A percentile compares a stretch with the other conserved stretches of the same genome.
Evolutionary conservation across 2,113 vertebrate species (phyloP).

Genomic region (Cathartes aura): DNA sequence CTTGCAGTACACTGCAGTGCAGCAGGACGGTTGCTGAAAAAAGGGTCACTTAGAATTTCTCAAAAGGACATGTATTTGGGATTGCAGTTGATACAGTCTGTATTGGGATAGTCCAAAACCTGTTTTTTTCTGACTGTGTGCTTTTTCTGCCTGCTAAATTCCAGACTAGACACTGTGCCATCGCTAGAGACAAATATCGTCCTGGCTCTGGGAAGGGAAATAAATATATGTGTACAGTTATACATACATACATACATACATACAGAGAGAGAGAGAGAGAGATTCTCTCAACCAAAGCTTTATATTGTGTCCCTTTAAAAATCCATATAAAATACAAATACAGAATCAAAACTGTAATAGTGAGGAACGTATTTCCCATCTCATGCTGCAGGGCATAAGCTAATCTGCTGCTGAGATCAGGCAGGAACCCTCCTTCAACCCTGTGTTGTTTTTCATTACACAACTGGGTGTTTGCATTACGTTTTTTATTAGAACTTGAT

Average conservation of each 20-base stretch:
- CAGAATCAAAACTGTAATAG: slow-evolving; percentile 3
- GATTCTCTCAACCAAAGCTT: background rate
- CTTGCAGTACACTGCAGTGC: background rate
- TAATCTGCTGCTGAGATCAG: slow-evolving; percentile 56
- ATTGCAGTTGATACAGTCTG: background rate
- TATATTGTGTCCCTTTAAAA: slow-evolving; percentile 23
- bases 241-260: background rate
- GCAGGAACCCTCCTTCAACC: slow-evolving; percentile 1
- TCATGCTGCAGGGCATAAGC: slow-evolving; percentile 43
- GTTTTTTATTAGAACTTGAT: slow-evolving; percentile 54
- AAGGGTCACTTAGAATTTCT: background rate
- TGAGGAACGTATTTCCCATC: background rate
- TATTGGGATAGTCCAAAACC: background rate
- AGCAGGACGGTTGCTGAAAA: background rate
- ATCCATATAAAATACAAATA: slow-evolving; percentile 16
- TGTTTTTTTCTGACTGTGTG: background rate
- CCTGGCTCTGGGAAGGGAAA: background rate
- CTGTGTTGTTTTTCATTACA: slow-evolving; percentile 53
- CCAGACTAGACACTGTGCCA: background rate
- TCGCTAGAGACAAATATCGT: background rate
- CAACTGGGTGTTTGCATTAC: slow-evolving; percentile 51
- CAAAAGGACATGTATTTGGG: background rate
- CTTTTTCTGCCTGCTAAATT: background rate
- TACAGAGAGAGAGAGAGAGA: background rate
- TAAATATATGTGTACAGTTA: background rate